Base-by-base conservation (phyloP, 2,113 vertebrate genomes). In the Lamprologus sp. region DNA sequence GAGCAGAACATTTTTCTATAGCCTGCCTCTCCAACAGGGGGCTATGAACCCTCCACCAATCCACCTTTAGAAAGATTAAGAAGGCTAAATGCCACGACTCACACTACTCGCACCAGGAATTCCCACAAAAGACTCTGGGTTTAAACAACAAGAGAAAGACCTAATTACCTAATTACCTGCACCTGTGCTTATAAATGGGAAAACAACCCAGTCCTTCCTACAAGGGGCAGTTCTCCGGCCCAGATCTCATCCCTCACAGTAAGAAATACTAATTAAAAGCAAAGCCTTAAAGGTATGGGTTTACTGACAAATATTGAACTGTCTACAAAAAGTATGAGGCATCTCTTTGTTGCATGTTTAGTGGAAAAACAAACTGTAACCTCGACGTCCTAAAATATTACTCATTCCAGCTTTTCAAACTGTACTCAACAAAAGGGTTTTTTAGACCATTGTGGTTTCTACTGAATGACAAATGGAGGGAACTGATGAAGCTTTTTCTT, bases 101-200 rank as follows among this genome's bases (percentile, higher is more conserved):
- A 0, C 31, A 65, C 60, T 68, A 40, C 35, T 40, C 11, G 0
- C 63, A 23, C 35, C 33, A 68, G 3, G n/a, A 40, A 40, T 37
- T 40, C 63, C 35, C 11, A 0, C 35, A 40, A 0, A 68, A 37
- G 35, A 40, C 63, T 37, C 11, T 14, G 19, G 33, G 35, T 68
- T 68, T 68, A 40, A 21, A 68, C 19, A 37, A n/a, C 19, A 40
- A 21, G 11, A 68, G 11, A 40, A 40, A 68, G 2, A 68, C 35
- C 63, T 21, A 21, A 21, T 21, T 21, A 21, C 21, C 63, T 1
- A 40, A 21, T 40, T 23, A 68, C 7, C 35, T 40, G 11, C 35
- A 68, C 35, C 7, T 21, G 19, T 40, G 63, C 35, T 14, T 40
- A 68, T 4, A 40, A 14, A 40, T 21, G 11, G 63, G 63, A 21